These are phyloP conservation scores for Drosophila dunni DNA, from an alignment of 1,140 invertebrate genomes.

Conservation along the genomic window DNA sequence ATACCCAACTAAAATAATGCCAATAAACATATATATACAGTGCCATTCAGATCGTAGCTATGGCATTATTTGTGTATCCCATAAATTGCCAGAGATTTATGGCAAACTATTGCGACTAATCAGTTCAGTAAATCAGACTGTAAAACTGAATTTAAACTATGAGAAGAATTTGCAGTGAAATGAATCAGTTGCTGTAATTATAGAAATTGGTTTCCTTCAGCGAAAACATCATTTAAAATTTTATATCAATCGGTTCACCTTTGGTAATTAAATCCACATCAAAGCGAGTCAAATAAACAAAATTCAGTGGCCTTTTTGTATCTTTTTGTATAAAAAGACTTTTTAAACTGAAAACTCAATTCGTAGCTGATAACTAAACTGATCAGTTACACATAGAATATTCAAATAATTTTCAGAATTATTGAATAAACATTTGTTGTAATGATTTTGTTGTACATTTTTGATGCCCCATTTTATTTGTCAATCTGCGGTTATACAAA, in stretches of 20 bases:
- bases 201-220: background rate
- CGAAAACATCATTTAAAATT: background rate
- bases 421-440: background rate
- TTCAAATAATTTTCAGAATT: background rate
- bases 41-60: slow-evolving; percentile 1
- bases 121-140: slow-evolving; percentile 56
- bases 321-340: no score
- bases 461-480: background rate
- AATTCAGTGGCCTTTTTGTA: background rate
- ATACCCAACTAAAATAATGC: background rate
- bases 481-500: background rate
- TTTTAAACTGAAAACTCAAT: no score
- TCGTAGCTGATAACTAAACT: no score
- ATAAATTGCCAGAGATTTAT: slow-evolving; percentile 48
- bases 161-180: slow-evolving; percentile 1
- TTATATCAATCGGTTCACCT: background rate
- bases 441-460: slow-evolving; percentile 1
- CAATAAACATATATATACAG: slow-evolving; percentile 33
- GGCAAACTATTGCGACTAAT: slow-evolving; percentile 67
- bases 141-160: slow-evolving; percentile 40
- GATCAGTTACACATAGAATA: no score
- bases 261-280: slow-evolving; percentile 4
- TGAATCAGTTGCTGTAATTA: background rate
- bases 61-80: slow-evolving; percentile 8
- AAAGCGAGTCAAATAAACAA: slow-evolving; percentile 9